A percentile compares a stretch with the other conserved stretches of the same genome.
Evolutionary conservation across 1,140 invertebrate species (phyloP).

Genomic region (Sesamia nonagrioides): DNA sequence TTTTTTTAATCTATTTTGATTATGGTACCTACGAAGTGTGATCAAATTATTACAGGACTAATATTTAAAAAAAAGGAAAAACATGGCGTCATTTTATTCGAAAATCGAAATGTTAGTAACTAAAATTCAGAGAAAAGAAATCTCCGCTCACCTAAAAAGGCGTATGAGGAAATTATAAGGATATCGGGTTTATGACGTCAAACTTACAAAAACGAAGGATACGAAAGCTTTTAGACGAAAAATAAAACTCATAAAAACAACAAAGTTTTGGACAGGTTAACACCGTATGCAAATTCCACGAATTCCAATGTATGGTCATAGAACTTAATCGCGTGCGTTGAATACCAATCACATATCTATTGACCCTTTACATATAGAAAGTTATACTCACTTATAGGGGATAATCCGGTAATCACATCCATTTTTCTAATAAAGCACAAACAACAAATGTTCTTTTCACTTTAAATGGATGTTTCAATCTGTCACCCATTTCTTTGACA

Average conservation of each 20-base stretch:
- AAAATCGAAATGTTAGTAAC: too few species aligned
- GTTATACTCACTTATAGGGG: conserved; percentile 75
- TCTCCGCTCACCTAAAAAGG: too few species aligned
- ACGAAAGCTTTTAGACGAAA: too few species aligned
- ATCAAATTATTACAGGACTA: too few species aligned
- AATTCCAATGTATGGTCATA: conserved; percentile 43
- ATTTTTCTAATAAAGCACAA: conserved; percentile 65
- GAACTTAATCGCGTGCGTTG: conserved; percentile 17
- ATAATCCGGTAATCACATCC: conserved; percentile 80
- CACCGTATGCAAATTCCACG: conserved; percentile 20
- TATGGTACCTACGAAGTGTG: too few species aligned
- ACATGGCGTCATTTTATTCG: too few species aligned
- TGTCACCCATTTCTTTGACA: conserved; percentile 82
- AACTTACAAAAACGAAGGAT: not conserved
- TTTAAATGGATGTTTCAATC: conserved; percentile 78
- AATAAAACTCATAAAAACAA: not conserved
- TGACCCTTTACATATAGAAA: conserved; percentile 51
- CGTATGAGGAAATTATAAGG: too few species aligned
- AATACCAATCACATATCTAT: conserved; percentile 15
- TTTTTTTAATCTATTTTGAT: too few species aligned
- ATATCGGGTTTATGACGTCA: too few species aligned
- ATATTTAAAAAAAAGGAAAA: too few species aligned
- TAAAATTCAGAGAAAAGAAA: too few species aligned
- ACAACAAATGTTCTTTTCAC: conserved; percentile 74
- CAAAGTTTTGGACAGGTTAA: not conserved